These are phyloP conservation scores for Panurus biarmicus DNA, from an alignment of 2,113 vertebrate genomes.

Conservation along the genomic window DNA sequence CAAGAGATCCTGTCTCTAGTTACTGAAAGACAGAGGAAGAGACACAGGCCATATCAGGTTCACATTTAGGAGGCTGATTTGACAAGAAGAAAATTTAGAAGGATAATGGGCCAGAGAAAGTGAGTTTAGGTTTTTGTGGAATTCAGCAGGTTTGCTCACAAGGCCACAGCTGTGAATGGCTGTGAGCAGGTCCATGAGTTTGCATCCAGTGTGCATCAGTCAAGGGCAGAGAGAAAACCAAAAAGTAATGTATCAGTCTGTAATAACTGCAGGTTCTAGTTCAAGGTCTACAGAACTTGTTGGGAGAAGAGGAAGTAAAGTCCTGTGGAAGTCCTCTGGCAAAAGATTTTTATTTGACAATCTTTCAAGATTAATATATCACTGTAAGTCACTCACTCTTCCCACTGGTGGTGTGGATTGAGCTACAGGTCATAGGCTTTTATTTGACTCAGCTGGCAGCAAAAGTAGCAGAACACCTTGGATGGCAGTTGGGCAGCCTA, in stretches of 20 bases:
- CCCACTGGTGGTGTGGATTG: neutral
- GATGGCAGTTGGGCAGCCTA: neutral
- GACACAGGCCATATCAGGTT: fast-evolving
- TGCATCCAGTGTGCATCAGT: too few species aligned
- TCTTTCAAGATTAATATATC: neutral
- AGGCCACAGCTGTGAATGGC: neutral
- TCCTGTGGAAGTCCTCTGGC: neutral
- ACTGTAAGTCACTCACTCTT: neutral
- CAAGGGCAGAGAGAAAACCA: neutral
- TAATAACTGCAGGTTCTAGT: neutral
- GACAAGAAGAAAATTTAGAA: neutral
- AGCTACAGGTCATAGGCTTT: neutral
- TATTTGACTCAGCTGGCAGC: neutral
- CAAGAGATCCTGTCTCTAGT: neutral
- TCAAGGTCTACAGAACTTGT: neutral
- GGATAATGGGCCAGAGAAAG: neutral
- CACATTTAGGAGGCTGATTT: neutral
- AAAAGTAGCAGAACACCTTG: neutral
- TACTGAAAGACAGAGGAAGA: neutral
- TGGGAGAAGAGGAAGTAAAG: neutral
- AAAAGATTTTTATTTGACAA: neutral
- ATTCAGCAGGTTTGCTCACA: neutral
- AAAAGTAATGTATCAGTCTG: neutral
- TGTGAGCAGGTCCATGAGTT: neutral
- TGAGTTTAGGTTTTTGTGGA: neutral